A percentile compares a stretch with the other conserved stretches of the same genome.
phyloP scores from a whole-genome alignment of 2,888 invertebrate genomes.

The Pollenia labialis region DNA sequence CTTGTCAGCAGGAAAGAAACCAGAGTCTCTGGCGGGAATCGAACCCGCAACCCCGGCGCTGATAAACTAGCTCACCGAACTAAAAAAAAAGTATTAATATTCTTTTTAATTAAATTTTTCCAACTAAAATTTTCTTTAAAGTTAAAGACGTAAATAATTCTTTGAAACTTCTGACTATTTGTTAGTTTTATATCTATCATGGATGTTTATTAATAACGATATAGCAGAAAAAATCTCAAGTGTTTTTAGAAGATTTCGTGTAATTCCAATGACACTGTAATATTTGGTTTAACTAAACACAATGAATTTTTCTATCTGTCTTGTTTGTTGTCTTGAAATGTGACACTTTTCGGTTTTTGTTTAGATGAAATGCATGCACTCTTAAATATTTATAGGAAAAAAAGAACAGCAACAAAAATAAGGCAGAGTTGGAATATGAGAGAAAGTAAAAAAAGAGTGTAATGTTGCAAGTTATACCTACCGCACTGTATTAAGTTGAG shows the following conservation, averaged over 20 bases:
- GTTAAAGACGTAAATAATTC: background rate
- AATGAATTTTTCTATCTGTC: conserved; percentile 28
- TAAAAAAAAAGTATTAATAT: no score
- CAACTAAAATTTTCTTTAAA: no score
- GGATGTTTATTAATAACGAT: conserved; percentile 56
- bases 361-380: conserved; percentile 45
- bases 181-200: conserved; percentile 22
- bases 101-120: no score
- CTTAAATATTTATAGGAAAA: background rate
- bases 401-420: background rate
- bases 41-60: no score
- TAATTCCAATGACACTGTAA: conserved; percentile 50
- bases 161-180: background rate
- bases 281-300: conserved; percentile 60
- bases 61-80: no score
- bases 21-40: no score
- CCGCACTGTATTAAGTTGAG: conserved; percentile 55
- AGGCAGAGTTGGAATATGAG: background rate
- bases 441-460: conserved; percentile 46
- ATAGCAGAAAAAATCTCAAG: conserved; percentile 57
- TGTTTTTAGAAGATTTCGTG: conserved; percentile 35
- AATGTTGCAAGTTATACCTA: conserved; percentile 64
- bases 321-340: conserved; percentile 56
- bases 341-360: conserved; percentile 63
- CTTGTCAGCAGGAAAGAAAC: no score